Conservation (phyloP, 1,140 invertebrate species). For the Pseudoatta argentina region DNA sequence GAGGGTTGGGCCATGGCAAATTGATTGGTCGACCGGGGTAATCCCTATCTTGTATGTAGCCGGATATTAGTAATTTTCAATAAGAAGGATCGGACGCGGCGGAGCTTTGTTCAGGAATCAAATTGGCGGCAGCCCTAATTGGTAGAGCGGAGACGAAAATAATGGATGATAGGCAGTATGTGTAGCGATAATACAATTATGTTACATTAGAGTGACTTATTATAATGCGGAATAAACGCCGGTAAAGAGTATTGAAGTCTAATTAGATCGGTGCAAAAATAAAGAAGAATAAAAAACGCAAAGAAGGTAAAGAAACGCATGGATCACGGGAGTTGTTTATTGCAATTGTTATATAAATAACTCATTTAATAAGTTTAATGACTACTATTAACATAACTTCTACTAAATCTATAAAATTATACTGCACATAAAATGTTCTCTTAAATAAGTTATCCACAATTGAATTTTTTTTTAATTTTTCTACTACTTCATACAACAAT, state of each 20-base stretch:
- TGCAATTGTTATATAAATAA: neutral
- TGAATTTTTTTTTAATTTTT: neutral
- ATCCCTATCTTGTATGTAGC: constrained; percentile 73
- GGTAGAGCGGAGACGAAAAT: constrained; percentile 26
- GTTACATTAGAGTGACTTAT: constrained; percentile 54
- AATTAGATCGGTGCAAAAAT: constrained; percentile 52
- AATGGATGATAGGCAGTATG: constrained; percentile 34
- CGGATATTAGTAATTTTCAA: constrained; percentile 80
- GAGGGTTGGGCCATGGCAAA: constrained; percentile 57
- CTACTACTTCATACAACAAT: neutral
- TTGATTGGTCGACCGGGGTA: constrained; percentile 73
- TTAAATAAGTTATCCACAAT: neutral
- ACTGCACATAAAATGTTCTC: neutral
- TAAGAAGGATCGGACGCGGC: constrained; percentile 65
- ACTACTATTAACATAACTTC: neutral
- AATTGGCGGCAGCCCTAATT: constrained; percentile 67
- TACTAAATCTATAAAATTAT: neutral
- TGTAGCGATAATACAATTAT: constrained; percentile 68
- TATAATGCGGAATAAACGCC: constrained; percentile 57
- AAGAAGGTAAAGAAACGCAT: neutral
- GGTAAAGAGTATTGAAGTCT: constrained; percentile 29
- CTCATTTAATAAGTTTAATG: neutral
- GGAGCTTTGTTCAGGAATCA: constrained; percentile 65
- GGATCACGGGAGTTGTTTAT: neutral
- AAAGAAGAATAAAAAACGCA: neutral